Base-by-base conservation (phyloP, 2,797 vertebrate genomes). In the Pteronotus mesoamericanus region DNA sequence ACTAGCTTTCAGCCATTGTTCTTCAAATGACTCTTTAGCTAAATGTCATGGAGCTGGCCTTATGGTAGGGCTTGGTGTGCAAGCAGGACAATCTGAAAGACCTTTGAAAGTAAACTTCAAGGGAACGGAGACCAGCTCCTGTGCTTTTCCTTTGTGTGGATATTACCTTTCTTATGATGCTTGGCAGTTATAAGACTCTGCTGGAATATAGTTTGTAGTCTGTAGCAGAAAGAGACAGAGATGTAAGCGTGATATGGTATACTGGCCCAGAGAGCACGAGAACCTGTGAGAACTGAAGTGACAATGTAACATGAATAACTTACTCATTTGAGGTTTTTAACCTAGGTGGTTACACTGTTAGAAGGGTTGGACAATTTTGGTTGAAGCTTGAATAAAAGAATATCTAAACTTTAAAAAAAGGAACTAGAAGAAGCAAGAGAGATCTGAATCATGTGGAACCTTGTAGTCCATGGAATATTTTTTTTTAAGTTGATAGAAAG, bases 261-360 rank as follows among this genome's bases (percentile, higher is more conserved):
- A 95, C 9, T 94, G 59, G 82, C 53, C 78, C 0, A 95, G 6
- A 91, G 64, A 87, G 12, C 97, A 14, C 78, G 94, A 96, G 89
- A 94, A 94, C 42, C 83, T 82, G 87, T 42, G 86, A 96, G 97
- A 98, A 97, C 84, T 96, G 77, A 98, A 98, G 97, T 91, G 71
- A 95, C 94, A 97, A 96, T 77, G 64, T 97, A 94, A 86, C 0
- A 22, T 91, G 92, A 90, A 97, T 98, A 94, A 84, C 26, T 97
- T 97, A 93, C 55, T 97, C 86, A 92, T 96, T 88, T 59, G 51
- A 93, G 93, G 66, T 72, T 96, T 96, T 96, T 15, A 48, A 9
- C 2, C 68, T 95, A 78, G 42, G 71, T 97, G 92, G 61, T 74
- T 96, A 94, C 42, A 64, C 29, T 94, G 15, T 82, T 69, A 97